phyloP scores from a whole-genome alignment of 2,113 vertebrate genomes.

The Electrona antarctica region DNA sequence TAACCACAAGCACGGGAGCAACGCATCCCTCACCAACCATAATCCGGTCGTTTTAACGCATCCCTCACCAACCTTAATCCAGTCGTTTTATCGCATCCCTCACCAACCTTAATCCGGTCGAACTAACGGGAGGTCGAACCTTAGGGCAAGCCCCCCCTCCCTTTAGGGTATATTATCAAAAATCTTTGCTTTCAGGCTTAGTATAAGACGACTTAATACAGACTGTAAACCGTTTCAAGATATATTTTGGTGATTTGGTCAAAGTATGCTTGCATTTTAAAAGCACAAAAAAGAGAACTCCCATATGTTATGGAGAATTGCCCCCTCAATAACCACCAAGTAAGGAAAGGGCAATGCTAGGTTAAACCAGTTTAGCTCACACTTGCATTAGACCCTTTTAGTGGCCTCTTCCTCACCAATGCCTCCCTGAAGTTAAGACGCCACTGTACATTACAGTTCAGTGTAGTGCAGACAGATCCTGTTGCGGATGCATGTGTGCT shows the following conservation, averaged over 20 bases:
- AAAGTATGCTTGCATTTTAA: conserved; percentile 14
- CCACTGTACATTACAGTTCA: background rate
- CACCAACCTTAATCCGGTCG: too few relatives aligned
- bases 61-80: too few relatives aligned
- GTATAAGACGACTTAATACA: conserved; percentile 18
- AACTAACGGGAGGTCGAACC: too few relatives aligned
- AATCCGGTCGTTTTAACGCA: too few relatives aligned
- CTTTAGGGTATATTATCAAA: conserved; percentile 3
- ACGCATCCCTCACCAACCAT: too few relatives aligned
- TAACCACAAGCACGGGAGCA: too few relatives aligned
- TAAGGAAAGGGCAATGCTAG: conserved; percentile 1
- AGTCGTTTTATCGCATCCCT: too few relatives aligned
- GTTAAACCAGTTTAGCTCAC: conserved; percentile 16
- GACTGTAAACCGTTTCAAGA: conserved; percentile 28
- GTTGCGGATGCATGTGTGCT: background rate
- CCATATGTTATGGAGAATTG: conserved; percentile 12
- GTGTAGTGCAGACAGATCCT: conserved; percentile 1
- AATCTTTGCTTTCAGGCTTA: conserved; percentile 5
- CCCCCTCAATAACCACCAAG: background rate
- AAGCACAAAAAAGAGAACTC: conserved; percentile 4
- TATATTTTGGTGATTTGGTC: conserved; percentile 6
- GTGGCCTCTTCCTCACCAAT: conserved; percentile 67
- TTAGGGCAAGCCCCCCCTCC: too few relatives aligned
- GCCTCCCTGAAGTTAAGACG: conserved; percentile 52
- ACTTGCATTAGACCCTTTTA: conserved; percentile 40